A percentile compares a stretch with the other conserved stretches of the same genome.
Evolutionary conservation across 2,797 vertebrate species (phyloP).

Genomic region (Platalea minor): DNA sequence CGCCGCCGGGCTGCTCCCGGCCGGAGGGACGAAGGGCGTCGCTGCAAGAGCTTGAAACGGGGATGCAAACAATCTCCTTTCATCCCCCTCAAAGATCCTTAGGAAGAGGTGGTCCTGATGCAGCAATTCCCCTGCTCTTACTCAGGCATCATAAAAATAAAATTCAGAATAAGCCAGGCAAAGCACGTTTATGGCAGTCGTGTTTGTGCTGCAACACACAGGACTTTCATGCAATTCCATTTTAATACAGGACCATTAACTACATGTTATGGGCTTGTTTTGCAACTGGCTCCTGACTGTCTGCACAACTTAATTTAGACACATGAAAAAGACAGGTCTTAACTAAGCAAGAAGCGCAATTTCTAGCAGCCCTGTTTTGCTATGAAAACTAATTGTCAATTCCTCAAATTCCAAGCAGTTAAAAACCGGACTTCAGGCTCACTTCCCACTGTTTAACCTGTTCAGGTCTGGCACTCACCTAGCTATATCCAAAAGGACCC

Average conservation of each 20-base stretch:
- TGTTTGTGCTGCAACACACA: background rate
- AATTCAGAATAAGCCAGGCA: background rate
- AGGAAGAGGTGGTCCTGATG: background rate
- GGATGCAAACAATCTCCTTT: background rate
- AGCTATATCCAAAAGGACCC: background rate
- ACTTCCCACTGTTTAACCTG: background rate
- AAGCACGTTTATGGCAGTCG: background rate
- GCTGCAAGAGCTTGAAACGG: background rate
- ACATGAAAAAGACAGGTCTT: background rate
- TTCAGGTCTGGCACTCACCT: background rate
- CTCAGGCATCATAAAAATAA: background rate
- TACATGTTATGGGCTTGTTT: background rate
- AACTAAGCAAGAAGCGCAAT: background rate
- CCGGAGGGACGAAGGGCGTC: background rate
- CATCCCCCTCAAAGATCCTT: background rate
- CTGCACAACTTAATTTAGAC: background rate
- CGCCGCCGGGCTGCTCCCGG: background rate
- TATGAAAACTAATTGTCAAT: background rate
- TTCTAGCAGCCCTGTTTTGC: background rate
- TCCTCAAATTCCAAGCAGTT: background rate
- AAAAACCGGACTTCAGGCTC: background rate
- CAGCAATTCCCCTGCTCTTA: background rate
- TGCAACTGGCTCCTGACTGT: conserved; percentile 30
- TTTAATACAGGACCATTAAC: background rate
- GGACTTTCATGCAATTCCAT: background rate